These are phyloP conservation scores for Carposina sasakii DNA, from an alignment of 1,140 invertebrate genomes.

Conservation along the genomic window DNA sequence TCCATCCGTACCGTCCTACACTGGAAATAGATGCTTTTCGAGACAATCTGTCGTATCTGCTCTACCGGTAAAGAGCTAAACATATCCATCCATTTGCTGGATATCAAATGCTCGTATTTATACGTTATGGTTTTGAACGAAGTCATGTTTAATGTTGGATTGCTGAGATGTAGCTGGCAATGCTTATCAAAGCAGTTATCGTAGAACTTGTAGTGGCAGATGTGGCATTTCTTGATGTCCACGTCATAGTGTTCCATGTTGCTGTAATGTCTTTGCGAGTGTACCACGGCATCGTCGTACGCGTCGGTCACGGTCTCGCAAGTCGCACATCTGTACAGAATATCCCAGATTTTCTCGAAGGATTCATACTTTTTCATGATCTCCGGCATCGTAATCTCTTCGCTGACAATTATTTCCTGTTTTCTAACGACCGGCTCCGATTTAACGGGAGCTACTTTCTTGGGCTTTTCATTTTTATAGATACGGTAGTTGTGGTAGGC, in stretches of 20 bases:
- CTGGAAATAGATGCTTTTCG: slow-evolving; percentile 16
- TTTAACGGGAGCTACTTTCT: too few relatives aligned
- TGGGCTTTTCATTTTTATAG: too few relatives aligned
- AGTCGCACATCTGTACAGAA: slow-evolving; percentile 16
- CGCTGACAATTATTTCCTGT: too few relatives aligned
- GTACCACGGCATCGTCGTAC: slow-evolving; percentile 21
- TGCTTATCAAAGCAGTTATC: slow-evolving; percentile 12
- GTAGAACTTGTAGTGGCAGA: slow-evolving; percentile 19
- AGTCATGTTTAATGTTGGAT: slow-evolving; percentile 1
- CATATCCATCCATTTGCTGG: slow-evolving; percentile 12
- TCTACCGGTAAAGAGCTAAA: slow-evolving; percentile 8
- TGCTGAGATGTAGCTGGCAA: slow-evolving; percentile 8
- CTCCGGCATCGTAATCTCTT: slow-evolving; percentile 11
- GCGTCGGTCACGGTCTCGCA: slow-evolving; percentile 17
- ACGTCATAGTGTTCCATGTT: slow-evolving; percentile 12
- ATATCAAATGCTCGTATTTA: slow-evolving; percentile 11
- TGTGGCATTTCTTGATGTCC: slow-evolving; percentile 9
- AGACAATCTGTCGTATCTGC: slow-evolving; percentile 11
- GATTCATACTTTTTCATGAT: slow-evolving; percentile 17
- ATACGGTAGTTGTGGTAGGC: too few relatives aligned
- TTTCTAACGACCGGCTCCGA: too few relatives aligned
- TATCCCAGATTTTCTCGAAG: slow-evolving; percentile 17
- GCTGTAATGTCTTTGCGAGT: slow-evolving; percentile 21
- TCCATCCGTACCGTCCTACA: slow-evolving; percentile 12
- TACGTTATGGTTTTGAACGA: slow-evolving; percentile 17